A percentile compares a stretch with the other conserved stretches of the same genome.
phyloP scores from a whole-genome alignment of 2,113 vertebrate genomes.

The Chaenogobius annularis region DNA sequence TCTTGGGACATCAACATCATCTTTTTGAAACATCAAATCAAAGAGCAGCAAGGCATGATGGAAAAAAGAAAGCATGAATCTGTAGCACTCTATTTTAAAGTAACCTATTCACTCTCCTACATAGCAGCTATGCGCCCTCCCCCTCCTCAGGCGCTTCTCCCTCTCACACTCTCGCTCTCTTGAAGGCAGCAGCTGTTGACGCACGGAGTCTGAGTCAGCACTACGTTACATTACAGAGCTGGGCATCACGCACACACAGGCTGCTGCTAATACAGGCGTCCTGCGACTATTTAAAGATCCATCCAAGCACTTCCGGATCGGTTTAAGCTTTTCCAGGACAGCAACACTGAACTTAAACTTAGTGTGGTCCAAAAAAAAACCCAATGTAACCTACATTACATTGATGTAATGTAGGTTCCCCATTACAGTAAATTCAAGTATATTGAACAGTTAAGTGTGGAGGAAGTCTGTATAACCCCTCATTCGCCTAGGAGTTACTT shows the following conservation, averaged over 20 bases:
- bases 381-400: too few species aligned
- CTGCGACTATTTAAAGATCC: neutral
- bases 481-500: too few species aligned
- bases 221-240: constrained; percentile 46
- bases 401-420: neutral
- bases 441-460: neutral
- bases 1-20: constrained; percentile 21
- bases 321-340: neutral
- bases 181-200: constrained; percentile 66
- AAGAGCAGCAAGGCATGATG: constrained; percentile 48
- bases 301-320: neutral
- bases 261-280: neutral
- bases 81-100: constrained; percentile 68
- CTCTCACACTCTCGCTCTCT: constrained; percentile 47
- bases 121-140: constrained; percentile 11
- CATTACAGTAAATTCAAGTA: neutral
- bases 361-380: neutral
- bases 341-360: neutral
- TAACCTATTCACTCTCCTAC: constrained; percentile 55
- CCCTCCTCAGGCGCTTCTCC: constrained; percentile 2
- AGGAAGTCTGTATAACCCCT: too few species aligned
- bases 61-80: constrained; percentile 50
- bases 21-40: constrained; percentile 67
- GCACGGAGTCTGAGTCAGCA: constrained; percentile 64
- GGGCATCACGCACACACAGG: constrained; percentile 23